phyloP scores from a whole-genome alignment of 2,113 vertebrate species.

The Papio anubis region DNA sequence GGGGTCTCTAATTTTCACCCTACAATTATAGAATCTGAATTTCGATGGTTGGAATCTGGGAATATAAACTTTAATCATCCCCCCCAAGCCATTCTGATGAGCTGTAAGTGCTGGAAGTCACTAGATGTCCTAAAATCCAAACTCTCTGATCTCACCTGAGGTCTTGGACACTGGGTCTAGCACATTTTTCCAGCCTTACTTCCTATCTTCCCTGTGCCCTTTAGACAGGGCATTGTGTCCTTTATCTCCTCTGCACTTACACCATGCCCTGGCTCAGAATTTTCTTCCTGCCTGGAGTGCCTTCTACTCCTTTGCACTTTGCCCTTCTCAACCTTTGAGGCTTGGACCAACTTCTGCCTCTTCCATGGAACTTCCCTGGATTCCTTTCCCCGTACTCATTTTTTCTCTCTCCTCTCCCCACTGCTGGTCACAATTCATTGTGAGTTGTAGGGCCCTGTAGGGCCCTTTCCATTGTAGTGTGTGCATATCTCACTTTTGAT shows the following conservation, averaged over 20 bases:
- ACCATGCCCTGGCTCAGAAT: not conserved
- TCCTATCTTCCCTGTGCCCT: not conserved
- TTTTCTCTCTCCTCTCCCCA: not conserved
- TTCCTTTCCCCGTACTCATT: not conserved
- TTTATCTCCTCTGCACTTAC: not conserved
- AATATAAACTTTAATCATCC: not conserved
- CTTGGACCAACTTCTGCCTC: no score
- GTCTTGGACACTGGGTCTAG: not conserved
- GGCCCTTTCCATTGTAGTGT: not conserved
- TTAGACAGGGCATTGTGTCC: not conserved
- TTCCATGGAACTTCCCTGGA: not conserved
- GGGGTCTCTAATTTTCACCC: not conserved
- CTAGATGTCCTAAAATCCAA: not conserved
- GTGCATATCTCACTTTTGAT: not conserved
- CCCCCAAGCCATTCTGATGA: not conserved
- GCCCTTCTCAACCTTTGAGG: not conserved
- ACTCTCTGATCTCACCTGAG: not conserved
- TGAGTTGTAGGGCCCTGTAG: not conserved
- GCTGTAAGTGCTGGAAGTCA: not conserved
- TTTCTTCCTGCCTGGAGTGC: not conserved
- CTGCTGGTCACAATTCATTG: not conserved
- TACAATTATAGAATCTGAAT: not conserved
- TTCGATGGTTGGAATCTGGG: not conserved
- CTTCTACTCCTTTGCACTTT: not conserved
- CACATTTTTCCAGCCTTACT: not conserved